Percentiles rank a stretch among this genome's conserved stretches.
phyloP scores from a whole-genome alignment of 2,113 vertebrate species.

The Ceyx melanurus region DNA sequence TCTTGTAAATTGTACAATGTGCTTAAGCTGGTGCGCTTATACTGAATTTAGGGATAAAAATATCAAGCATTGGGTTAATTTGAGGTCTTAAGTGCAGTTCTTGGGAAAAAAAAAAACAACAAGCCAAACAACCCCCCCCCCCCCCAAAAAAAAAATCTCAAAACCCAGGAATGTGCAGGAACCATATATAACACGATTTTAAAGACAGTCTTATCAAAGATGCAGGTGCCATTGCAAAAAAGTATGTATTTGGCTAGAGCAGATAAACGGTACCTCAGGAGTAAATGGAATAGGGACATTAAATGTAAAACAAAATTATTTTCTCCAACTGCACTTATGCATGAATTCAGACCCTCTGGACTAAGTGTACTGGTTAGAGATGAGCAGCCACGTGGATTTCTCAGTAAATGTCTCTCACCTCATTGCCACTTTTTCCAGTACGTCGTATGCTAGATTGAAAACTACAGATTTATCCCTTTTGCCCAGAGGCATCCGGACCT shows the following conservation, averaged over 20 bases:
- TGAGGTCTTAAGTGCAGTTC: neutral
- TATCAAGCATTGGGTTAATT: conserved; percentile 37
- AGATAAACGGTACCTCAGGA: neutral
- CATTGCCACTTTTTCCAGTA: conserved; percentile 76
- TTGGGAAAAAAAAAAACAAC: neutral
- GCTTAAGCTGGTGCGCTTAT: conserved; percentile 4
- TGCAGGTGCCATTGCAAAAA: neutral
- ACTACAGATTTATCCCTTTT: conserved; percentile 81
- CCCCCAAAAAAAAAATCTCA: too few relatives aligned
- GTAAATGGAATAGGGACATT: conserved; percentile 56
- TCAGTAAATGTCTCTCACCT: conserved; percentile 81
- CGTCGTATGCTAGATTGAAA: conserved; percentile 84
- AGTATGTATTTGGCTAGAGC: conserved; percentile 35
- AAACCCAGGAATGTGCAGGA: neutral
- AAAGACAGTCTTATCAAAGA: neutral
- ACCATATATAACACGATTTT: neutral
- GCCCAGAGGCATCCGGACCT: conserved; percentile 87
- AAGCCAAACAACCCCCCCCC: too few relatives aligned
- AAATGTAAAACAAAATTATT: conserved; percentile 1
- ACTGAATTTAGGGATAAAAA: conserved; percentile 33
- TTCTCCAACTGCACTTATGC: conserved; percentile 36
- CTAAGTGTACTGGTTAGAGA: conserved; percentile 71
- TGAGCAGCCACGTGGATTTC: conserved; percentile 72
- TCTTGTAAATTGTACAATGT: neutral
- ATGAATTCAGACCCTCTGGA: conserved; percentile 71